Percentiles rank a stretch among this genome's conserved stretches.
phyloP scores from a whole-genome alignment of 2,797 vertebrate genomes.

The Phylloscopus collybita region DNA sequence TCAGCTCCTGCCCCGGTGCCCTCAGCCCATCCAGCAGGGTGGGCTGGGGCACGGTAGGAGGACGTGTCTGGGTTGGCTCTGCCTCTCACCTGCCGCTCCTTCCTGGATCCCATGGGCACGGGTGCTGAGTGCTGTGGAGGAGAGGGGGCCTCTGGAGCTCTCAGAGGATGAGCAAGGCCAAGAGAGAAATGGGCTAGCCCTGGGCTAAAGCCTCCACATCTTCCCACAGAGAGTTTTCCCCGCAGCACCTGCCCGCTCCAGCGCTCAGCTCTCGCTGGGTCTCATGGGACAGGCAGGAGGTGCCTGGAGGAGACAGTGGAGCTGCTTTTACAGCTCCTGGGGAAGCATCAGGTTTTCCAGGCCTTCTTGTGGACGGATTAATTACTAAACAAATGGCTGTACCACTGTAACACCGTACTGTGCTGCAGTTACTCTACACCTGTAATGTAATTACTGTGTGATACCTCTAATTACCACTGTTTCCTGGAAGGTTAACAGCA shows the following conservation, averaged over 20 bases:
- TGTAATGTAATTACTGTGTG: constrained; percentile 44
- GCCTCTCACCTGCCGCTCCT: not conserved
- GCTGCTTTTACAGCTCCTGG: not conserved
- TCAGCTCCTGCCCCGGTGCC: no score
- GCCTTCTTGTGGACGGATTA: not conserved
- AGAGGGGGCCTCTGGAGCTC: not conserved
- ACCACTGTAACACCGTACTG: not conserved
- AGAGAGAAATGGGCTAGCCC: not conserved
- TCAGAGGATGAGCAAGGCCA: not conserved
- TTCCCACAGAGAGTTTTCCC: not conserved
- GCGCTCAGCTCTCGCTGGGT: fast-evolving
- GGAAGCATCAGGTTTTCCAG: not conserved
- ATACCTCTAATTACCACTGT: constrained; percentile 59
- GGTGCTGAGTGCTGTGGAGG: not conserved
- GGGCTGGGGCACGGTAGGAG: not conserved
- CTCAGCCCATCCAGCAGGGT: not conserved
- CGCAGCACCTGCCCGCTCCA: not conserved
- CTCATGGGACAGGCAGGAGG: fast-evolving
- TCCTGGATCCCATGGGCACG: fast-evolving
- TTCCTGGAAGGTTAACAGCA: constrained; percentile 52
- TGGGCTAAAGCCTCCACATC: not conserved
- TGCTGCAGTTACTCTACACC: constrained; percentile 46
- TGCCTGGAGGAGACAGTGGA: not conserved
- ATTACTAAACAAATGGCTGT: constrained; percentile 9
- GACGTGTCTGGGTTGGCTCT: not conserved